Conservation (phyloP, 2,113 vertebrate species). For the Planiliza haematocheilus region DNA sequence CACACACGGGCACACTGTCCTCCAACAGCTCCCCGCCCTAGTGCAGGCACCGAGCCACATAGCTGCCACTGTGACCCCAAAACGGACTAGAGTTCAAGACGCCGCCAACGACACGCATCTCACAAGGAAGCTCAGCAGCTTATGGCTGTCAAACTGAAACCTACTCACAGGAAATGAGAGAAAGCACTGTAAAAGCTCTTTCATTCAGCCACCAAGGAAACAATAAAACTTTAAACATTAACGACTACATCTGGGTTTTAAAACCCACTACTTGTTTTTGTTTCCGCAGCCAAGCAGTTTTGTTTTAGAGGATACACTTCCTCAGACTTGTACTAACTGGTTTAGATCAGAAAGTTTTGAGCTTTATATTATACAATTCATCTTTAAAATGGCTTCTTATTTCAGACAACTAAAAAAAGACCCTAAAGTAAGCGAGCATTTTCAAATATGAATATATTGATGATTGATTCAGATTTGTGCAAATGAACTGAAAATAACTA, state of each 20-base stretch:
- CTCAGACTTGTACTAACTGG: no score
- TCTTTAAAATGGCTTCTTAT: no score
- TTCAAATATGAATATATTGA: no score
- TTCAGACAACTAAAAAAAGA: neutral
- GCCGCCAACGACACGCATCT: neutral
- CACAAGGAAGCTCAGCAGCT: conserved; percentile 6
- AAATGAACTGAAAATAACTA: no score
- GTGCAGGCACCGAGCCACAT: conserved; percentile 17
- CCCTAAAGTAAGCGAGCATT: neutral
- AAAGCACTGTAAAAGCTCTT: conserved; percentile 9
- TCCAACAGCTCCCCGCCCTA: conserved; percentile 18
- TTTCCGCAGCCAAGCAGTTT: no score
- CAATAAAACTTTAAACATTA: conserved; percentile 2
- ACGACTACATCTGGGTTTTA: neutral
- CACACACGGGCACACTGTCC: conserved; percentile 34
- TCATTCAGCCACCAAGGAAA: conserved; percentile 16
- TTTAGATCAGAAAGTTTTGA: no score
- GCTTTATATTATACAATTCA: no score
- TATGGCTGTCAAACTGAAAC: conserved; percentile 37
- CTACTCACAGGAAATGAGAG: conserved; percentile 48
- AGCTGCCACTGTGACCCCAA: neutral
- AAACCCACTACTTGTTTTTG: neutral
- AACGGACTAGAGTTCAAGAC: conserved; percentile 2
- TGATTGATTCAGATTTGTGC: no score
- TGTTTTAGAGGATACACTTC: no score